phyloP scores from a whole-genome alignment of 2,888 invertebrate species.

The Candidula unifasciata region DNA sequence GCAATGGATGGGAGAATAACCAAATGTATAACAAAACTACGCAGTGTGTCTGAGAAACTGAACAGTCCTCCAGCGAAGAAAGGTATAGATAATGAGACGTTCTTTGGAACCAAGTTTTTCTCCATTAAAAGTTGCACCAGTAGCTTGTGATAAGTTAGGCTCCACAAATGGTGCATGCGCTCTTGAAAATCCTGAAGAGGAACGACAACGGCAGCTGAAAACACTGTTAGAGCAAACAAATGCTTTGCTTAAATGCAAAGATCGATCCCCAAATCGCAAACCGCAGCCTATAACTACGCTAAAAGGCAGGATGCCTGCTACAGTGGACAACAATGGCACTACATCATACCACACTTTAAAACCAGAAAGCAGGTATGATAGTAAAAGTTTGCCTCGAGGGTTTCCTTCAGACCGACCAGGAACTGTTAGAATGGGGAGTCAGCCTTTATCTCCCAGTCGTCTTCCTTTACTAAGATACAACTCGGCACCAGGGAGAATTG shows the following conservation, averaged over 20 bases:
- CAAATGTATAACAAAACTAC: conserved; percentile 75
- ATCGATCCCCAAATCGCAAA: conserved; percentile 61
- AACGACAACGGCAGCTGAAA: conserved; percentile 60
- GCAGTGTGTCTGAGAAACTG: conserved; percentile 73
- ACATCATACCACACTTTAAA: conserved; percentile 40
- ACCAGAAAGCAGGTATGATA: conserved; percentile 51
- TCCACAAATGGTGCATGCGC: conserved; percentile 21
- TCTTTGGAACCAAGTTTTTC: conserved; percentile 48
- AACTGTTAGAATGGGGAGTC: conserved; percentile 60
- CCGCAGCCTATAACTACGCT: conserved; percentile 72
- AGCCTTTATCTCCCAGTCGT: conserved; percentile 57
- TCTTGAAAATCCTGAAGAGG: conserved; percentile 52
- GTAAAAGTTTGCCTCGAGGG: conserved; percentile 61
- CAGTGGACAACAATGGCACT: not conserved
- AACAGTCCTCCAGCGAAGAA: conserved; percentile 67
- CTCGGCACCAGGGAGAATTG: conserved; percentile 71
- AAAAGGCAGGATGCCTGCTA: conserved; percentile 57
- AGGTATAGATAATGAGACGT: conserved; percentile 38
- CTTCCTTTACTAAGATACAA: conserved; percentile 65
- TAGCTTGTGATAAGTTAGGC: not conserved
- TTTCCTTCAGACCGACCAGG: conserved; percentile 53
- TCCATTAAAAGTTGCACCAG: conserved; percentile 20
- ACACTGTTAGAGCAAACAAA: conserved; percentile 62
- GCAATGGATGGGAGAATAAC: conserved; percentile 72
- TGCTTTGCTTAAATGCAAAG: conserved; percentile 58